phyloP scores from a whole-genome alignment of 2,113 vertebrate genomes.

The Oriolus oriolus region DNA sequence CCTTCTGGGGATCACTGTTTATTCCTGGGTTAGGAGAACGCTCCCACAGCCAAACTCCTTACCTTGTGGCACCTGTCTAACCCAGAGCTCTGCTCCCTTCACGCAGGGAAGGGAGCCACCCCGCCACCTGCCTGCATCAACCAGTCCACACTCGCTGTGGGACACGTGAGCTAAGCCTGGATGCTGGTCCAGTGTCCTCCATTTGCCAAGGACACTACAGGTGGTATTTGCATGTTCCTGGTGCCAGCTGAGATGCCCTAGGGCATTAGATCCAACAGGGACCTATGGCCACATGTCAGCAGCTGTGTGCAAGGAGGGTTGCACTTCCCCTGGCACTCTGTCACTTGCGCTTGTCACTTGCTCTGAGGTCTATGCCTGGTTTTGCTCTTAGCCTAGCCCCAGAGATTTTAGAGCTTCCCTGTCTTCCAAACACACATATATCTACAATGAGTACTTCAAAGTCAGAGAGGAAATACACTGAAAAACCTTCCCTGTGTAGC shows the following conservation, averaged over 20 bases:
- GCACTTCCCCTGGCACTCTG: neutral
- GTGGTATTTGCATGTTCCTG: neutral
- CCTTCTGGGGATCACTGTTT: neutral
- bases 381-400: neutral
- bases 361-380: neutral
- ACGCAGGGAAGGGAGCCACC: too few relatives aligned
- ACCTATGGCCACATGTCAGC: neutral
- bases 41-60: neutral
- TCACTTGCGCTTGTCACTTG: neutral
- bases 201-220: neutral
- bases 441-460: neutral
- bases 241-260: neutral
- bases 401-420: neutral
- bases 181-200: neutral
- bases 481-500: neutral
- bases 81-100: neutral
- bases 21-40: neutral
- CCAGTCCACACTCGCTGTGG: fast-evolving
- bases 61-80: neutral
- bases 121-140: neutral
- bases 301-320: neutral
- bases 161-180: neutral
- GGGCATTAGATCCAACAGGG: neutral
- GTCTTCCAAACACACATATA: neutral
- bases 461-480: neutral